phyloP scores from a whole-genome alignment of 2,888 invertebrate species.

The Spodoptera exigua region DNA sequence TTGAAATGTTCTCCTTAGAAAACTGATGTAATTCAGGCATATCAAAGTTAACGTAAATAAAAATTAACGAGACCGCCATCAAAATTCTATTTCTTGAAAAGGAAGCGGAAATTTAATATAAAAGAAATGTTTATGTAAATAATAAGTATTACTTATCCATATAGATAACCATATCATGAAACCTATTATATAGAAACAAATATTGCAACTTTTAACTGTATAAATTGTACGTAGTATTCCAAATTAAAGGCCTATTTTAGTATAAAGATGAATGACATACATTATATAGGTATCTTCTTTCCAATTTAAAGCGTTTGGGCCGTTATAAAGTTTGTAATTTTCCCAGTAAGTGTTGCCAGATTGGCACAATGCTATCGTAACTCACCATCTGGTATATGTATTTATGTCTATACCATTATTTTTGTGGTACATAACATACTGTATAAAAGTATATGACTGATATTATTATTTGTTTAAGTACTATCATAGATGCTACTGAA shows the following conservation, averaged over 20 bases:
- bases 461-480: constrained; percentile 42
- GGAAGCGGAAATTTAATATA: constrained; percentile 35
- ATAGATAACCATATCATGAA: constrained; percentile 63
- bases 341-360: constrained; percentile 51
- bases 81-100: constrained; percentile 12
- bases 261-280: constrained; percentile 40
- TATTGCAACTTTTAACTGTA: constrained; percentile 56
- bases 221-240: constrained; percentile 40
- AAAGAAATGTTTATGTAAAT: constrained; percentile 54
- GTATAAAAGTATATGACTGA: constrained; percentile 41
- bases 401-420: constrained; percentile 30
- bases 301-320: constrained; percentile 48
- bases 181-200: constrained; percentile 54
- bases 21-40: constrained; percentile 22
- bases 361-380: constrained; percentile 55
- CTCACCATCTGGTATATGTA: constrained; percentile 46
- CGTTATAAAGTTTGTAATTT: constrained; percentile 51
- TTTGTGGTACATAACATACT: constrained; percentile 27
- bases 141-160: constrained; percentile 52
- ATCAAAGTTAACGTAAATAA: constrained; percentile 41
- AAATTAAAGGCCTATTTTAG: constrained; percentile 53
- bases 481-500: constrained; percentile 25
- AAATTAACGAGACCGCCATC: constrained; percentile 6
- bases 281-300: constrained; percentile 33
- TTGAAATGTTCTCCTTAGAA: constrained; percentile 8